Evolutionary conservation across 2,113 vertebrate species (phyloP).

Genomic region (Oncorhynchus nerka): DNA sequence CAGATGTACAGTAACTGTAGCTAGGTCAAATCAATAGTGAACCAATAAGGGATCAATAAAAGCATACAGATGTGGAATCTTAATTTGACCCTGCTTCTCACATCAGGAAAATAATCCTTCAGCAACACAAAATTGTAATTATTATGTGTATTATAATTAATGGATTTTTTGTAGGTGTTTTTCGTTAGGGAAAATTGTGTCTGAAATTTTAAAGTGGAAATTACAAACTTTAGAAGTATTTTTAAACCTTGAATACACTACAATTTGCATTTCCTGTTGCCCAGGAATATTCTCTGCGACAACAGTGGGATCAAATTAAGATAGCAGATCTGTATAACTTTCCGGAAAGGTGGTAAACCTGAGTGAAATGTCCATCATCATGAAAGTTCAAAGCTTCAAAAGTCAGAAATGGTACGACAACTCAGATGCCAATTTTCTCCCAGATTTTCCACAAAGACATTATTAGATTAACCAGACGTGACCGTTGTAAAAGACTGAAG

Average conservation of each 20-base stretch:
- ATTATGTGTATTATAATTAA: too few species aligned
- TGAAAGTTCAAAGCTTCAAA: conserved; percentile 48
- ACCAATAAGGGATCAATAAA: conserved; percentile 31
- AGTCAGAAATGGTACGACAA: conserved; percentile 36
- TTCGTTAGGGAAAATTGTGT: too few species aligned
- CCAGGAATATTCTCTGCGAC: too few species aligned
- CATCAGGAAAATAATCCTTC: too few species aligned
- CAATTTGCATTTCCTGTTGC: too few species aligned
- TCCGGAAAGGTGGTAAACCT: conserved; percentile 67
- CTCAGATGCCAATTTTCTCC: conserved; percentile 53
- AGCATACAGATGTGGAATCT: conserved; percentile 12
- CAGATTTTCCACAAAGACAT: conserved; percentile 38
- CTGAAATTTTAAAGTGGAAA: too few species aligned
- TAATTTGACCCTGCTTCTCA: too few species aligned
- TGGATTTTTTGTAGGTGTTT: too few species aligned
- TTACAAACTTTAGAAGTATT: too few species aligned
- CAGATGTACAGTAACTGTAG: conserved; percentile 14
- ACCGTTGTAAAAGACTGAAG: conserved; percentile 43
- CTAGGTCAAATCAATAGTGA: conserved; percentile 48
- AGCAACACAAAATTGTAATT: too few species aligned
- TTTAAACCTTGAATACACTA: too few species aligned
- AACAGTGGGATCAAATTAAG: too few species aligned
- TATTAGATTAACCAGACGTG: conserved; percentile 46
- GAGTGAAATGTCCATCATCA: conserved; percentile 69
- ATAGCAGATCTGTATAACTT: conserved; percentile 27